phyloP scores from a whole-genome alignment of 2,888 invertebrate genomes.

The Prosapia bicincta region DNA sequence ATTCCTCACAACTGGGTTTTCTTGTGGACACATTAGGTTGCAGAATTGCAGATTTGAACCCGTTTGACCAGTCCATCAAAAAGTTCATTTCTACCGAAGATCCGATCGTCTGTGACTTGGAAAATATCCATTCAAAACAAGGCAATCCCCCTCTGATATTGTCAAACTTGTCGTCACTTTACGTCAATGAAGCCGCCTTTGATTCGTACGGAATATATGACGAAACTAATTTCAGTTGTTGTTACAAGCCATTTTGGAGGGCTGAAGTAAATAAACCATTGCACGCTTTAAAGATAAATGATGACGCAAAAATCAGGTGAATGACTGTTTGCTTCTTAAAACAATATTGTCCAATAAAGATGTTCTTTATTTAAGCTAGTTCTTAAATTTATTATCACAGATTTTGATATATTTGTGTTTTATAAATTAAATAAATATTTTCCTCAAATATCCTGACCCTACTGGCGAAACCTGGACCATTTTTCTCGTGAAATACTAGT shows the following conservation, averaged over 20 bases:
- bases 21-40: slow-evolving; percentile 63
- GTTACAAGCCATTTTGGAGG: slow-evolving; percentile 59
- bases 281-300: not conserved
- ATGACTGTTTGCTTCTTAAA: too few relatives aligned
- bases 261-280: slow-evolving; percentile 44
- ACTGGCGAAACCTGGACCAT: too few relatives aligned
- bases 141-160: slow-evolving; percentile 43
- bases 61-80: slow-evolving; percentile 56
- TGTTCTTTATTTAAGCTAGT: too few relatives aligned
- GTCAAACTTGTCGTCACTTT: slow-evolving; percentile 58
- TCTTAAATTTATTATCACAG: too few relatives aligned
- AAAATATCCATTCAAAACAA: slow-evolving; percentile 1
- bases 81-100: slow-evolving; percentile 53
- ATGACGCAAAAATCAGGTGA: too few relatives aligned
- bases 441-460: too few relatives aligned
- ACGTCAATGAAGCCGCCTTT: slow-evolving; percentile 51
- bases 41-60: slow-evolving; percentile 60
- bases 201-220: slow-evolving; percentile 51
- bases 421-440: too few relatives aligned
- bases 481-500: too few relatives aligned
- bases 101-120: slow-evolving; percentile 53
- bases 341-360: too few relatives aligned
- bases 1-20: slow-evolving; percentile 41
- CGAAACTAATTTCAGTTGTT: slow-evolving; percentile 53
- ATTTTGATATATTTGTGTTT: too few relatives aligned